Conservation (phyloP, 2,888 invertebrate genomes). For the Eupithecia exiguata region DNA sequence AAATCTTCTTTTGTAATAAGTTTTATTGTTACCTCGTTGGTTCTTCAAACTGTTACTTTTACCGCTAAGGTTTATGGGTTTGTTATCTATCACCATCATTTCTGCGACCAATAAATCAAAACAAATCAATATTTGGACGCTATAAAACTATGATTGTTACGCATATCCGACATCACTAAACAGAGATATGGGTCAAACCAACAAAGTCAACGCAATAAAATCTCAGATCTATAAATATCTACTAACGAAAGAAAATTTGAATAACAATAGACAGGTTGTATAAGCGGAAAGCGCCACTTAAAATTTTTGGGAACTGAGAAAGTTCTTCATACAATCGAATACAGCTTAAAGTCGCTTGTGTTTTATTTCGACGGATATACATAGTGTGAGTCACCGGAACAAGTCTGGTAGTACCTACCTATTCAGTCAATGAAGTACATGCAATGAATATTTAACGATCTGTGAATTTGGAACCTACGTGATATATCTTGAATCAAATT, state of each 20-base stretch:
- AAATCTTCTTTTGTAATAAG: background rate
- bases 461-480: slow-evolving; percentile 43
- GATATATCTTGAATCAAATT: slow-evolving; percentile 42
- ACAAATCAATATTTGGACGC: slow-evolving; percentile 33
- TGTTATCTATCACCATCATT: slow-evolving; percentile 23
- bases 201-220: slow-evolving; percentile 56
- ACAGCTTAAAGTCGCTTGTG: slow-evolving; percentile 28
- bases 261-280: slow-evolving; percentile 64
- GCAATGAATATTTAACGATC: slow-evolving; percentile 67
- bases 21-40: background rate
- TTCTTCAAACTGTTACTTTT: slow-evolving; percentile 21
- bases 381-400: slow-evolving; percentile 76
- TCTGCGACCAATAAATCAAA: slow-evolving; percentile 35
- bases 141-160: slow-evolving; percentile 37
- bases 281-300: slow-evolving; percentile 41
- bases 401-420: slow-evolving; percentile 70
- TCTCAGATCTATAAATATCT: slow-evolving; percentile 61
- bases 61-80: slow-evolving; percentile 30
- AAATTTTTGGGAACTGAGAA: slow-evolving; percentile 11
- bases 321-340: slow-evolving; percentile 21
- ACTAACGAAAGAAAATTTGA: slow-evolving; percentile 55
- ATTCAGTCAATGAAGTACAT: slow-evolving; percentile 55
- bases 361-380: slow-evolving; percentile 56
- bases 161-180: slow-evolving; percentile 40
- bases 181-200: slow-evolving; percentile 62